Base-by-base conservation (phyloP, 2,113 vertebrate species). In the Syngnathus scovelli region DNA sequence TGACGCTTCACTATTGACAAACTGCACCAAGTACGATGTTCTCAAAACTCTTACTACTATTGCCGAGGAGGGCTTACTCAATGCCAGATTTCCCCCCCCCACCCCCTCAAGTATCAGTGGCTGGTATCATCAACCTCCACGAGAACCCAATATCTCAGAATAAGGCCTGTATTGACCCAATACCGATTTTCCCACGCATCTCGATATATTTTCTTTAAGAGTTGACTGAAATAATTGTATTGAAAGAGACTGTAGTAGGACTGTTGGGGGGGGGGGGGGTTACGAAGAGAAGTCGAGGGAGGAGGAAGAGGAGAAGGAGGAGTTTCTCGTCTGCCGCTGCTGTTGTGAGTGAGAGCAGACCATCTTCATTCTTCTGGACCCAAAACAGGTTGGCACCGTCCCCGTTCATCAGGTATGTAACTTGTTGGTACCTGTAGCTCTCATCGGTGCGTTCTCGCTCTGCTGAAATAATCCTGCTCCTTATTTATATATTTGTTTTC, bases 221-320 rank as follows among this genome's bases (percentile, higher is more conserved):
- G 6, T 51, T 27, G n/a, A 4, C 27, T 55, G 21, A 6, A 11
- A 51, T 52, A 52, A 49, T n/a, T 5, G 12, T 12, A 36, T 8
- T 8, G 38, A 39, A n/a, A 38, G 37, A 62, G 10, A 43, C 18
- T 38, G 16, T 39, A 7, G 15, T 15, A 61, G 6, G 15, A 37
- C 11, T 37, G 70, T n/a, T n/a, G n/a, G 55, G 41, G 52, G 60
- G 64, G 67, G 52, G 3, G 7, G 8, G 1, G 41, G 7, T 11
- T 9, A 12, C 7, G 49, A 52, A 1, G 3, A 48, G 19, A 39
- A 38, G 49, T 59, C 7, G 23, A 13, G 73, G 70, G 70, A 54
- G 43, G 54, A 55, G 66, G 67, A 59, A 2, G 52, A 33, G 63
- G 68, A 74, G 72, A 82, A 12, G 60, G 82, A 71, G 76, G 75